Evolutionary conservation across 1,140 invertebrate genomes (phyloP).

Genomic region (Drosophila eugracilis): DNA sequence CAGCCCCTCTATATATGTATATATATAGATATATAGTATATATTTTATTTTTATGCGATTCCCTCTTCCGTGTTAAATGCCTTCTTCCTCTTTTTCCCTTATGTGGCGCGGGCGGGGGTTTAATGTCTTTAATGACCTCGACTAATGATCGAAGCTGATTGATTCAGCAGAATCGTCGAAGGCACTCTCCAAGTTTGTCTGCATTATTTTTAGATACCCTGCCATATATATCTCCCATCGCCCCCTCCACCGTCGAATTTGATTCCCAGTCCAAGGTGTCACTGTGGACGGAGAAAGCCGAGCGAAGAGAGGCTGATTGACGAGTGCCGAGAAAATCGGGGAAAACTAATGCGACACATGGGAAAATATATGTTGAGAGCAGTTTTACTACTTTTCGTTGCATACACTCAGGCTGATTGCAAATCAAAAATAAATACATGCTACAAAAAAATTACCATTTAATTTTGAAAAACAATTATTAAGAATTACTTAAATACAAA

Average conservation of each 20-base stretch:
- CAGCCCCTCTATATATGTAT: not conserved
- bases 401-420: slow-evolving; percentile 16
- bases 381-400: not conserved
- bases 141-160: slow-evolving; percentile 77
- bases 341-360: slow-evolving; percentile 10
- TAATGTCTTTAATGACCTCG: slow-evolving; percentile 78
- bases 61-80: slow-evolving; percentile 47
- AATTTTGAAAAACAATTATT: not conserved
- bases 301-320: slow-evolving; percentile 10
- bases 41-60: slow-evolving; percentile 46
- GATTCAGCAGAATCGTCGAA: slow-evolving; percentile 54
- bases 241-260: not conserved
- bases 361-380: slow-evolving; percentile 14
- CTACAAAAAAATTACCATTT: not conserved
- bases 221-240: not conserved
- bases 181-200: slow-evolving; percentile 57
- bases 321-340: not conserved
- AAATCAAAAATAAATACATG: not conserved
- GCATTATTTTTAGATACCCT: slow-evolving; percentile 51
- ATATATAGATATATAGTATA: slow-evolving; percentile 8
- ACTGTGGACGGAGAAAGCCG: slow-evolving; percentile 11
- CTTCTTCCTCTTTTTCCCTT: slow-evolving; percentile 13
- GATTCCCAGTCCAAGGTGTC: slow-evolving; percentile 44
- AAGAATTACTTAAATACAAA: too few species aligned
- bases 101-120: slow-evolving; percentile 1